phyloP scores from a whole-genome alignment of 2,888 invertebrate species.

The Camponotus fellah region DNA sequence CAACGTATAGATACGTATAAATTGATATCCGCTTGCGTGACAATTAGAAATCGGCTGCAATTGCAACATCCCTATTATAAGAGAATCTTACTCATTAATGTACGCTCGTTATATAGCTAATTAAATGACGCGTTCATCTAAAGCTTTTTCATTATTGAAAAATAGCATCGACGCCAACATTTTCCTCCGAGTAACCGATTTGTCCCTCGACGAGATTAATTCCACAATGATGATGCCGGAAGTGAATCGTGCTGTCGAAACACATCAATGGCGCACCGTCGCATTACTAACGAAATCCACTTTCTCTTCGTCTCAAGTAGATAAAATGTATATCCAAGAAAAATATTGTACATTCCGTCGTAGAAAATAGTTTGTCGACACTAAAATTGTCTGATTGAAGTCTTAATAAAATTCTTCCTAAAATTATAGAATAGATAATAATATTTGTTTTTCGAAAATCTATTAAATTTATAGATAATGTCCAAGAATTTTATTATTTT shows the following conservation, averaged over 20 bases:
- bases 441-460: neutral
- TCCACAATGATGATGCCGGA: slow-evolving; percentile 31
- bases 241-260: slow-evolving; percentile 47
- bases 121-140: slow-evolving; percentile 21
- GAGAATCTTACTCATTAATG: slow-evolving; percentile 47
- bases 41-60: slow-evolving; percentile 47
- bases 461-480: neutral
- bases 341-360: slow-evolving; percentile 1
- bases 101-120: slow-evolving; percentile 31
- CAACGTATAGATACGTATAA: neutral
- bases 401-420: neutral
- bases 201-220: slow-evolving; percentile 20
- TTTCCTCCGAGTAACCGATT: slow-evolving; percentile 3
- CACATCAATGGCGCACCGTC: slow-evolving; percentile 46
- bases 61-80: slow-evolving; percentile 41
- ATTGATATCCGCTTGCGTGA: slow-evolving; percentile 46
- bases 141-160: neutral
- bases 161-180: slow-evolving; percentile 8
- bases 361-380: slow-evolving; percentile 16
- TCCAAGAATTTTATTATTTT: neutral
- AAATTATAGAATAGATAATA: neutral
- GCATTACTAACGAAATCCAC: slow-evolving; percentile 56
- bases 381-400: neutral
- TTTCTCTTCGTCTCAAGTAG: slow-evolving; percentile 63
- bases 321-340: slow-evolving; percentile 1